Evolutionary conservation across 2,888 invertebrate genomes (phyloP).

Genomic region (Phoenoteleia sp.): DNA sequence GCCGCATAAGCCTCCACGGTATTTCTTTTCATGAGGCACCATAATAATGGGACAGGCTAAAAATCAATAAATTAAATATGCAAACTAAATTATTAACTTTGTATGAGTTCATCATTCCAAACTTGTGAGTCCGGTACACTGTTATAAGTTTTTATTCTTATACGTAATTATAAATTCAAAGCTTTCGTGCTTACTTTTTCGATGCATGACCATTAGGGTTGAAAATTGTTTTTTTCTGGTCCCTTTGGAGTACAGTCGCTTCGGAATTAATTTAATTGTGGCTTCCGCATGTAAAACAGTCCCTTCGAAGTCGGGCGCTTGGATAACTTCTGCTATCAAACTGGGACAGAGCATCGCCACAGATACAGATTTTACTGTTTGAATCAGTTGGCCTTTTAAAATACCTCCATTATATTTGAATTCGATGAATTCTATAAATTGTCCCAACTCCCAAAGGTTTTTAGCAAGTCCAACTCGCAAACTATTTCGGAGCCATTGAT

Average conservation of each 20-base stretch:
- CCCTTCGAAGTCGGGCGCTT: neutral
- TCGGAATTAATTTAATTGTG: neutral
- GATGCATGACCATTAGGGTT: neutral
- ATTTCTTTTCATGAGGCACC: neutral
- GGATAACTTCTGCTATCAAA: neutral
- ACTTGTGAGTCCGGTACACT: no score
- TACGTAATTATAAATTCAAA: no score
- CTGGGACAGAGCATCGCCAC: neutral
- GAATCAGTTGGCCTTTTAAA: neutral
- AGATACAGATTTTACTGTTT: neutral
- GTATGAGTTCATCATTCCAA: no score
- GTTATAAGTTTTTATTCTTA: no score
- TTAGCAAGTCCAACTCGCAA: neutral
- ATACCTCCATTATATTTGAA: neutral
- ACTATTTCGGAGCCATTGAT: neutral
- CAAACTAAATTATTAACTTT: no score
- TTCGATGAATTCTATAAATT: neutral
- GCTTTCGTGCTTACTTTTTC: constrained; percentile 1
- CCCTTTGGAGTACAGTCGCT: neutral
- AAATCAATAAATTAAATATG: neutral
- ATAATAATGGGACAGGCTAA: neutral
- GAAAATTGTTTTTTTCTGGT: neutral
- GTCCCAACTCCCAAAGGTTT: neutral
- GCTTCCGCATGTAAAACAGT: neutral
- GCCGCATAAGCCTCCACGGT: neutral